These are phyloP conservation scores for Mellivora capensis DNA, from an alignment of 2,113 vertebrate species.

Conservation along the genomic window DNA sequence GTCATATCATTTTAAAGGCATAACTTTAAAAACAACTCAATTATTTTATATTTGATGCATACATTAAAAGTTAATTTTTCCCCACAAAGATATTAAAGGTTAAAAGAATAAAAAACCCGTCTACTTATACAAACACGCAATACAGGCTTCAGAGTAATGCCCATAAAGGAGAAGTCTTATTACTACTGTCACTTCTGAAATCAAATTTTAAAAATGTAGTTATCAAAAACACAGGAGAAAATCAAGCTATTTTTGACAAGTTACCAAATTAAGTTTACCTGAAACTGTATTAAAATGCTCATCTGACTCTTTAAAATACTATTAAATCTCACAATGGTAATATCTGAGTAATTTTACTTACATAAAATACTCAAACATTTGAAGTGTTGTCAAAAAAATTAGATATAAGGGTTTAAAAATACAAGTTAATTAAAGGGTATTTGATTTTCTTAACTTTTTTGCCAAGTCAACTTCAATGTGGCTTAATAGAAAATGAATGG, in stretches of 20 bases:
- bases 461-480: background rate
- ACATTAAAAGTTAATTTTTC: background rate
- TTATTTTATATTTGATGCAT: background rate
- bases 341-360: background rate
- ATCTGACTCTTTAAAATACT: background rate
- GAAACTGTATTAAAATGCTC: background rate
- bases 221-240: conserved; percentile 20
- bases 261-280: conserved; percentile 1
- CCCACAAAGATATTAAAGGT: background rate
- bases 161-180: background rate
- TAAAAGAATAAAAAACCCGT: background rate
- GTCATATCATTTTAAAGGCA: background rate
- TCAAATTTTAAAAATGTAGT: conserved; percentile 21
- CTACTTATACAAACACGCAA: background rate
- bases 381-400: conserved; percentile 10
- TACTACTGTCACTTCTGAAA: background rate
- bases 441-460: background rate
- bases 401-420: background rate
- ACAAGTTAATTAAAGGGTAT: background rate
- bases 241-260: background rate
- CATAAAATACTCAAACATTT: conserved; percentile 14
- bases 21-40: conserved; percentile 22
- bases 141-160: conserved; percentile 26
- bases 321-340: background rate
- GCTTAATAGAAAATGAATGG: background rate